Percentiles rank a stretch among this genome's conserved stretches.
These are phyloP conservation scores for Drosophila lacteicornis DNA, from an alignment of 1,140 invertebrate species.

Conservation along the genomic window DNA sequence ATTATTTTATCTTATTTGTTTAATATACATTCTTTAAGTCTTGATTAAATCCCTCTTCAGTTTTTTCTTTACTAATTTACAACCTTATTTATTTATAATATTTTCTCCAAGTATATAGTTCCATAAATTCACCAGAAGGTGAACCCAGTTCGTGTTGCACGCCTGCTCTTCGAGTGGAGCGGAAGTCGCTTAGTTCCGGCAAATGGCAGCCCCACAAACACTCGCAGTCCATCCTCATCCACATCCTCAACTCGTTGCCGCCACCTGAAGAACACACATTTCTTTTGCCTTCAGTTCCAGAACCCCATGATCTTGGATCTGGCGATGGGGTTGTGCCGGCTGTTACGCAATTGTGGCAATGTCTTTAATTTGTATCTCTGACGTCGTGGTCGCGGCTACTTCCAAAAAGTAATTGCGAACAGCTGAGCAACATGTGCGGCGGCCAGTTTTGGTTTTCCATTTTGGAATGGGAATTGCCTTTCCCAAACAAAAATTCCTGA, in stretches of 20 bases:
- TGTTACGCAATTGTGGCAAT: constrained; percentile 70
- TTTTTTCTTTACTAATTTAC: no score
- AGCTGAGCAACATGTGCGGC: constrained; percentile 75
- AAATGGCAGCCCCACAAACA: constrained; percentile 34
- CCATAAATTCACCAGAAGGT: constrained; percentile 18
- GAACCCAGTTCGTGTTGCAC: constrained; percentile 32
- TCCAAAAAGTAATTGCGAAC: constrained; percentile 71
- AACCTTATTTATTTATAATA: not conserved
- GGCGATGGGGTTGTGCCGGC: not conserved
- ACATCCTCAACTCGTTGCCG: constrained; percentile 44
- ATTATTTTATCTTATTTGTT: no score
- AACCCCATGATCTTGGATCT: constrained; percentile 20
- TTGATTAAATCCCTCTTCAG: no score
- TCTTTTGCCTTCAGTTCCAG: not conserved
- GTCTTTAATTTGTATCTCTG: constrained; percentile 67
- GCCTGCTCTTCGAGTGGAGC: constrained; percentile 32
- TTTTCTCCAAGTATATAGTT: constrained; percentile 5
- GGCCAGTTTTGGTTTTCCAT: constrained; percentile 42
- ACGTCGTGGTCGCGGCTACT: constrained; percentile 31
- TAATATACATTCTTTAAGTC: no score
- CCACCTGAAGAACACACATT: constrained; percentile 54
- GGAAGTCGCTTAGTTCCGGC: constrained; percentile 77
- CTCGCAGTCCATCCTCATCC: constrained; percentile 49
- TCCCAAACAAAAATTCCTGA: constrained; percentile 34
- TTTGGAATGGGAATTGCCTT: constrained; percentile 34